Conservation (phyloP, 2,888 invertebrate species). For the Malachius bipustulatus region DNA sequence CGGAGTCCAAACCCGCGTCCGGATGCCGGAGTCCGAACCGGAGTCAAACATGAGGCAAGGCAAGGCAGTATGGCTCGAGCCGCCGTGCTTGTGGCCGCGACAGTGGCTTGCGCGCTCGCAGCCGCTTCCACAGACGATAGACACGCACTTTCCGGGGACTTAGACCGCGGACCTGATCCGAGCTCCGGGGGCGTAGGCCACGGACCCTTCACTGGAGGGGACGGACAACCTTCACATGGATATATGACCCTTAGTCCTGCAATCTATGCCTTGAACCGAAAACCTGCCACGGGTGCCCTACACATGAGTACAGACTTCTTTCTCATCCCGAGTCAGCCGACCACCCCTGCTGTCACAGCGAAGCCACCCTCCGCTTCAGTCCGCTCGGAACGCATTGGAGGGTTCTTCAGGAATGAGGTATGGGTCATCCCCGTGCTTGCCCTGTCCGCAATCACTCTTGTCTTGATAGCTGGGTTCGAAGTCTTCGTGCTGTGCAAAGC, state of each 20-base stretch:
- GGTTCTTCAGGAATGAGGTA: slow-evolving; percentile 53
- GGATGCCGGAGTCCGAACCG: slow-evolving; percentile 13
- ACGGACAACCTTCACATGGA: slow-evolving; percentile 10
- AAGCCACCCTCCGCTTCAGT: slow-evolving; percentile 24
- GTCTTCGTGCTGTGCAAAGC: slow-evolving; percentile 80
- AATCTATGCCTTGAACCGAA: too few species aligned
- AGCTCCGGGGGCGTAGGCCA: slow-evolving; percentile 12
- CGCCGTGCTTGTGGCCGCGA: slow-evolving; percentile 26
- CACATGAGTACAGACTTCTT: slow-evolving; percentile 82
- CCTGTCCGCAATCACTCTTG: slow-evolving; percentile 71
- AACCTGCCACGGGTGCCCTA: slow-evolving; percentile 40
- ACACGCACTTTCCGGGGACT: slow-evolving; percentile 26
- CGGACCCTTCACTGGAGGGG: slow-evolving; percentile 14
- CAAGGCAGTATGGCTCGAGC: slow-evolving; percentile 32
- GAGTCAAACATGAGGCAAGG: slow-evolving; percentile 13
- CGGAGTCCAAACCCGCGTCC: slow-evolving; percentile 8
- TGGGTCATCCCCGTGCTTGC: slow-evolving; percentile 88
- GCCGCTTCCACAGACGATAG: slow-evolving; percentile 25
- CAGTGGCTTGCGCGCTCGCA: slow-evolving; percentile 23
- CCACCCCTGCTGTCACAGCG: slow-evolving; percentile 34
- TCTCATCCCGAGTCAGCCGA: slow-evolving; percentile 52
- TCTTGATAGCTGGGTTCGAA: slow-evolving; percentile 78
- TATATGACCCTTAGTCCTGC: too few species aligned
- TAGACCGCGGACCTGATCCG: slow-evolving; percentile 27
- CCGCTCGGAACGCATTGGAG: slow-evolving; percentile 23